Percentiles rank a stretch among this genome's conserved stretches.
phyloP scores from a whole-genome alignment of 64 coral and sea anemone genomes.

The Pachyseris speciosa region DNA sequence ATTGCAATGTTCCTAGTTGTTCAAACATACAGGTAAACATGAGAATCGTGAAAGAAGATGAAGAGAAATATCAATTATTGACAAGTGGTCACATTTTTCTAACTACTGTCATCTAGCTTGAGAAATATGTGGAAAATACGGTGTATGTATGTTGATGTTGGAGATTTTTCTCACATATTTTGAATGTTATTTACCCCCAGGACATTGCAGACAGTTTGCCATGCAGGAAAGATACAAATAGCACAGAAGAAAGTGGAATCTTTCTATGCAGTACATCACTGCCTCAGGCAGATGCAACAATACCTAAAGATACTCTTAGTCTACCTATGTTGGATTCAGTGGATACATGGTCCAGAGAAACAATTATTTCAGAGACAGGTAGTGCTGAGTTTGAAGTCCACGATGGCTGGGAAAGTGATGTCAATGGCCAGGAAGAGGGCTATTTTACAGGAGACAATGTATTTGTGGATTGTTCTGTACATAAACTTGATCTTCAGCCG shows the following conservation, averaged over 20 bases:
- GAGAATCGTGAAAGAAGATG: no score
- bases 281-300: conserved; percentile 44
- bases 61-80: no score
- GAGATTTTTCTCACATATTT: not conserved
- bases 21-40: no score
- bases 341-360: conserved; percentile 73
- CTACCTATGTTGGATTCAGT: conserved; percentile 64
- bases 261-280: conserved; percentile 40
- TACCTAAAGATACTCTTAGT: conserved; percentile 25
- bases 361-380: conserved; percentile 67
- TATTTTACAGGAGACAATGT: conserved; percentile 90
- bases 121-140: no score
- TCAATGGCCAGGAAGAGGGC: conserved; percentile 71
- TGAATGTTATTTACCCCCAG: not conserved
- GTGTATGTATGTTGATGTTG: not conserved
- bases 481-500: conserved; percentile 68
- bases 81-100: no score
- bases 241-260: conserved; percentile 77
- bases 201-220: not conserved
- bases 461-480: conserved; percentile 60
- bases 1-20: no score
- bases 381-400: conserved; percentile 66
- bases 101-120: no score
- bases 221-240: conserved; percentile 66
- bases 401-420: conserved; percentile 79